Conservation (phyloP, 2,113 vertebrate genomes). For the Ctenomys sociabilis region DNA sequence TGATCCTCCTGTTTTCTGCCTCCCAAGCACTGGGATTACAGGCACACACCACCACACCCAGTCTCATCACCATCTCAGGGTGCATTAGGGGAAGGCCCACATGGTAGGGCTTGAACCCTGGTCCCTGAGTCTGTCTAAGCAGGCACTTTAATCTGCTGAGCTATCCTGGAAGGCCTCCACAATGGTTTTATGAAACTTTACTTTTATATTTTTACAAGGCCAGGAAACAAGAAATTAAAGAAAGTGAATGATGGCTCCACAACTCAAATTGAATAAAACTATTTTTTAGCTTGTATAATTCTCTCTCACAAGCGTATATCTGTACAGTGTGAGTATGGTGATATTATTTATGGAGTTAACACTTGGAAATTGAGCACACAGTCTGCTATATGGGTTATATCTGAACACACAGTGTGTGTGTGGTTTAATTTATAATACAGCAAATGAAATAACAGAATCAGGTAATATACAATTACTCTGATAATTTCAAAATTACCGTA, state of each 20-base stretch:
- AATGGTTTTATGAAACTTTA: background rate
- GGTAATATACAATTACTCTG: slow-evolving; percentile 6
- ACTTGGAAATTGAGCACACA: background rate
- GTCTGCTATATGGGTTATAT: background rate
- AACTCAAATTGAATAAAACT: slow-evolving; percentile 38
- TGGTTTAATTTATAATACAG: slow-evolving; percentile 22
- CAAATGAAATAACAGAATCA: background rate
- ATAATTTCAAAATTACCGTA: background rate
- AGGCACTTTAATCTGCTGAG: no score
- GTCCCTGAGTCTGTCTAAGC: no score
- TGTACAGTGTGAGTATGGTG: background rate
- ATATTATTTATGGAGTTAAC: background rate
- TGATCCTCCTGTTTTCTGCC: no score
- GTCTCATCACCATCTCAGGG: no score
- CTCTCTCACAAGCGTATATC: background rate
- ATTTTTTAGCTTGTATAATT: background rate
- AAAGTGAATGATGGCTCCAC: background rate
- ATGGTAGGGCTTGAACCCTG: no score
- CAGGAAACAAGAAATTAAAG: slow-evolving; percentile 10
- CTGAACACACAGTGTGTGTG: background rate
- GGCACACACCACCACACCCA: no score
- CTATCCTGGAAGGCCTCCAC: no score
- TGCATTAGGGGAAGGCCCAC: no score
- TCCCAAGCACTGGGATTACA: no score
- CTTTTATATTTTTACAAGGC: slow-evolving; percentile 20